These are phyloP conservation scores for Neotoxoptera formosana DNA, from an alignment of 1,140 invertebrate genomes.

Conservation along the genomic window DNA sequence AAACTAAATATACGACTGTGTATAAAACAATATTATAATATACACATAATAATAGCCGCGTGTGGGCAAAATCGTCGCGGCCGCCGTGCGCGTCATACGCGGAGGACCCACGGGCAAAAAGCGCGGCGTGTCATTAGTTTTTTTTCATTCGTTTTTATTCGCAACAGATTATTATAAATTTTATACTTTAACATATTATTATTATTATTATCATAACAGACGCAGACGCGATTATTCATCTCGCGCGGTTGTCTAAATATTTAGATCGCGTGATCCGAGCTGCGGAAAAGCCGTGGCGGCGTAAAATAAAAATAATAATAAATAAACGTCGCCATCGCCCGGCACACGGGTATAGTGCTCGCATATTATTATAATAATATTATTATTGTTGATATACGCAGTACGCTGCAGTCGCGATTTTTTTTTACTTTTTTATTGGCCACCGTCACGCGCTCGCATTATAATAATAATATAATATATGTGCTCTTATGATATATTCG, in stretches of 20 bases:
- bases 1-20: background rate
- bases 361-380: background rate
- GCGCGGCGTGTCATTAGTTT: background rate
- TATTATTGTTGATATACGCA: too few relatives aligned
- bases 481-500: background rate
- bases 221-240: constrained; percentile 36
- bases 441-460: constrained; percentile 28
- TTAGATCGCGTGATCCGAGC: constrained; percentile 45
- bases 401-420: background rate
- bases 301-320: background rate
- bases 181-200: background rate
- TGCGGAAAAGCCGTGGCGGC: background rate
- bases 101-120: background rate
- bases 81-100: background rate
- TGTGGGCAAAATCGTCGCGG: constrained; percentile 17
- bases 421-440: constrained; percentile 25
- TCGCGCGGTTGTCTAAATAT: constrained; percentile 53
- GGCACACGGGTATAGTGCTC: background rate
- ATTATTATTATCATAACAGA: too few relatives aligned
- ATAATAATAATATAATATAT: background rate
- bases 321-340: constrained; percentile 39
- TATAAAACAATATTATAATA: background rate
- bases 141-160: background rate
- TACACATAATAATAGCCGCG: background rate
- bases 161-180: background rate